phyloP scores from a whole-genome alignment of 2,797 vertebrate genomes.

The Corythornis leucogaster region DNA sequence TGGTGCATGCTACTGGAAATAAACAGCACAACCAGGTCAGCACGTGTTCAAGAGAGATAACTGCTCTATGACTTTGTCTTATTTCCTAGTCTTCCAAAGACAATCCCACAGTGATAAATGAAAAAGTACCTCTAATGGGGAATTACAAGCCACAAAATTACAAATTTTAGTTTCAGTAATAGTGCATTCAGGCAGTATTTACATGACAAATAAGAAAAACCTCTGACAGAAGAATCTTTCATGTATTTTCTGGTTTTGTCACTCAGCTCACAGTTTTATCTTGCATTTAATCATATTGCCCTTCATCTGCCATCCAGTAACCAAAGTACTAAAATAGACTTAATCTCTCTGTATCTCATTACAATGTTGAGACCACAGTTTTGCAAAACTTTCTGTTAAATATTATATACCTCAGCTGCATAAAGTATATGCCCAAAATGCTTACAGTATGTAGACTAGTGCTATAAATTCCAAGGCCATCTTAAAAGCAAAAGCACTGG shows the following conservation, averaged over 20 bases:
- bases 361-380: conserved; percentile 25
- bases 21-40: neutral
- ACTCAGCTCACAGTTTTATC: conserved; percentile 61
- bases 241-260: conserved; percentile 55
- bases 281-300: conserved; percentile 60
- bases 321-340: conserved; percentile 58
- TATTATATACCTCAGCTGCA: conserved; percentile 36
- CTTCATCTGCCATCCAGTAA: conserved; percentile 63
- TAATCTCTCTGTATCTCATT: conserved; percentile 64
- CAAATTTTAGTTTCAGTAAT: conserved; percentile 39
- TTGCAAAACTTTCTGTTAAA: conserved; percentile 60
- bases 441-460: neutral
- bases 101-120: conserved; percentile 2
- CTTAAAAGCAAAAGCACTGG: neutral
- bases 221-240: conserved; percentile 52
- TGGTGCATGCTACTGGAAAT: neutral
- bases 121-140: neutral
- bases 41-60: neutral
- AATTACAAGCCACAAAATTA: conserved; percentile 22
- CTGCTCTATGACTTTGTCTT: neutral
- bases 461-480: conserved; percentile 47
- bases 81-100: neutral
- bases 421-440: conserved; percentile 32
- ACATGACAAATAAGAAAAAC: conserved; percentile 58
- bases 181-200: conserved; percentile 50